These are phyloP conservation scores for Eira barbara DNA, from an alignment of 2,113 vertebrate species.

Conservation along the genomic window DNA sequence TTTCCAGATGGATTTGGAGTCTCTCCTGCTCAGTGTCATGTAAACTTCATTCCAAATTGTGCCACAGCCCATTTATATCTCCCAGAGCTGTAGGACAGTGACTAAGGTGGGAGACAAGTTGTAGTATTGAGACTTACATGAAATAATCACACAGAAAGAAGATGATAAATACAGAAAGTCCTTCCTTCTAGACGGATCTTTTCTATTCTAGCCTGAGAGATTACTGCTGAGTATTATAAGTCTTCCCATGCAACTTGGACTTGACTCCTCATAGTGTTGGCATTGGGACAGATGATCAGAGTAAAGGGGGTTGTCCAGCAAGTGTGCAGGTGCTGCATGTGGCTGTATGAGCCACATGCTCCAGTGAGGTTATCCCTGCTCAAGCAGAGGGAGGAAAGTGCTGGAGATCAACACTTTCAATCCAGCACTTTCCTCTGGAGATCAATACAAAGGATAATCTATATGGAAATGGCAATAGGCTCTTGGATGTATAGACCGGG, in stretches of 20 bases:
- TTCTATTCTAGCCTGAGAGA: not conserved
- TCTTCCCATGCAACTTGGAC: not conserved
- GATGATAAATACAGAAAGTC: not conserved
- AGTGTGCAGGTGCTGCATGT: not conserved
- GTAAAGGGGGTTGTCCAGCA: not conserved
- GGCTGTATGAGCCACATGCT: not conserved
- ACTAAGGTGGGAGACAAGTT: not conserved
- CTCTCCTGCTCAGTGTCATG: not conserved
- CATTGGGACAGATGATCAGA: not conserved
- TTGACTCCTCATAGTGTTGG: not conserved
- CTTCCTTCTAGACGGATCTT: not conserved
- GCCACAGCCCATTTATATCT: not conserved
- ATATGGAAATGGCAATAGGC: not conserved
- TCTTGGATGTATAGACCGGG: too few species aligned
- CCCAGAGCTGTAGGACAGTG: not conserved
- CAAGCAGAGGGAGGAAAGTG: not conserved
- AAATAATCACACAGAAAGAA: not conserved
- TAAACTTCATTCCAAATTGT: not conserved
- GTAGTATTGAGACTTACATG: not conserved
- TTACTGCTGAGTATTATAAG: not conserved
- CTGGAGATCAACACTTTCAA: not conserved
- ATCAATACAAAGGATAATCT: not conserved
- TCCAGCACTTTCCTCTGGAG: not conserved
- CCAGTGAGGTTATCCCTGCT: not conserved
- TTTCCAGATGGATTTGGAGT: not conserved